Evolutionary conservation across 1,140 invertebrate species (phyloP).

Genomic region (Triops cancriformis): DNA sequence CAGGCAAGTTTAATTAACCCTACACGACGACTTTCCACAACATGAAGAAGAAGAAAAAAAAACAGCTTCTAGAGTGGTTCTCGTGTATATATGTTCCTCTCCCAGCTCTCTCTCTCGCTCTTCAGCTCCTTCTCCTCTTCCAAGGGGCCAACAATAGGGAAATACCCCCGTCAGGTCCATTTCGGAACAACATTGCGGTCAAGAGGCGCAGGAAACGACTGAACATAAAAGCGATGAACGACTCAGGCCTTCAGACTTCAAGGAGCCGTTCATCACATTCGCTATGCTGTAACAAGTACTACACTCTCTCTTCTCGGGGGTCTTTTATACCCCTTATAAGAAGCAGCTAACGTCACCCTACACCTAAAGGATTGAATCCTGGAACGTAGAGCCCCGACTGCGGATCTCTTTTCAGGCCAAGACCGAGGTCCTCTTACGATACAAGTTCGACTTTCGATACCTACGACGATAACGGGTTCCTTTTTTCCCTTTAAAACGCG

Average conservation of each 20-base stretch:
- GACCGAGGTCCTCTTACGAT: too few relatives aligned
- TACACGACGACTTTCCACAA: not conserved
- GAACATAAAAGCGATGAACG: constrained; percentile 13
- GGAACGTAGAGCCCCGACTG: too few relatives aligned
- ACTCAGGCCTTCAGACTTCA: not conserved
- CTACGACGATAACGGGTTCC: too few relatives aligned
- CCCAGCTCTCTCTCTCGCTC: not conserved
- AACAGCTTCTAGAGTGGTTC: not conserved
- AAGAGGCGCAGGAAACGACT: constrained; percentile 12
- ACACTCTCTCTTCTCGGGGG: not conserved
- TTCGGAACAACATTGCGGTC: not conserved
- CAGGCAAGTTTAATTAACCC: constrained; percentile 11
- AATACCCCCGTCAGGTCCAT: not conserved
- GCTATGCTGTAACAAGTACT: constrained; percentile 10
- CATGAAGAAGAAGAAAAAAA: not conserved
- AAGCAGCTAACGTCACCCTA: too few relatives aligned
- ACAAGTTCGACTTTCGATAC: too few relatives aligned
- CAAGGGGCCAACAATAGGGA: not conserved
- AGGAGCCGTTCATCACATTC: constrained; percentile 12
- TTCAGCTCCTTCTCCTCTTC: too few relatives aligned
- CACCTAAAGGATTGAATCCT: too few relatives aligned
- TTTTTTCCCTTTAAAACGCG: too few relatives aligned
- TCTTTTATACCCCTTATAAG: not conserved
- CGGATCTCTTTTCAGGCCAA: too few relatives aligned
- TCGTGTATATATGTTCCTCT: not conserved